Percentiles rank a stretch among this genome's conserved stretches.
These are phyloP conservation scores for Trichomalopsis sarcophagae DNA, from an alignment of 1,140 invertebrate genomes.

Conservation along the genomic window DNA sequence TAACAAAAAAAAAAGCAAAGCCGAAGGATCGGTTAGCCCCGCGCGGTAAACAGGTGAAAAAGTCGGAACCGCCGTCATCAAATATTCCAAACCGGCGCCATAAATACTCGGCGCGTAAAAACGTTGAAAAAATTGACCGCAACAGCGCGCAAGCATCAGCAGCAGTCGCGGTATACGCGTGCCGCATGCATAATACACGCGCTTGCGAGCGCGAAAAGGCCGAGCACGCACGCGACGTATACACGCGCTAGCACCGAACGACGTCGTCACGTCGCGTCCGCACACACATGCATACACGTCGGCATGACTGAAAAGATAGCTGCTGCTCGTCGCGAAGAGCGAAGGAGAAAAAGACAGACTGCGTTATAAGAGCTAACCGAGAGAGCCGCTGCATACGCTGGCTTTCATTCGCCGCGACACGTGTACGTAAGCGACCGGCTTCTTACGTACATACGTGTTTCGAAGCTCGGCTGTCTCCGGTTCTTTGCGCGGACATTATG, in stretches of 20 bases:
- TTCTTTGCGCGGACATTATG: too few relatives aligned
- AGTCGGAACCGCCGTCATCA: not conserved
- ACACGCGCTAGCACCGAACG: not conserved
- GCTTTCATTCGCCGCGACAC: too few relatives aligned
- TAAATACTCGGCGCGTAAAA: not conserved
- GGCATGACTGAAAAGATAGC: too few relatives aligned
- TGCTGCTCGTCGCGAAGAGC: too few relatives aligned
- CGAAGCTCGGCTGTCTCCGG: too few relatives aligned
- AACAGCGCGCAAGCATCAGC: not conserved
- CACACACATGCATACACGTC: not conserved
- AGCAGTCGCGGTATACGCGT: not conserved
- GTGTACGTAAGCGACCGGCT: not conserved
- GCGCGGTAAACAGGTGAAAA: too few relatives aligned
- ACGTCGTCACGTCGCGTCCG: not conserved
- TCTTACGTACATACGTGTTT: not conserved
- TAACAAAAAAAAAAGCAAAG: too few relatives aligned
- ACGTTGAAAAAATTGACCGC: not conserved
- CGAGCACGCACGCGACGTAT: not conserved
- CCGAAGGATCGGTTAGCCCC: too few relatives aligned
- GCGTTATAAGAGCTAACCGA: too few relatives aligned
- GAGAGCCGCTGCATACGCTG: too few relatives aligned
- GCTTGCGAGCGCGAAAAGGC: not conserved
- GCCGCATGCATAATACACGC: not conserved
- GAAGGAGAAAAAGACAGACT: too few relatives aligned
- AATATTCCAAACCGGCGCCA: not conserved